Conservation (phyloP, 1,140 invertebrate genomes). For the Cotesia chilonis region DNA sequence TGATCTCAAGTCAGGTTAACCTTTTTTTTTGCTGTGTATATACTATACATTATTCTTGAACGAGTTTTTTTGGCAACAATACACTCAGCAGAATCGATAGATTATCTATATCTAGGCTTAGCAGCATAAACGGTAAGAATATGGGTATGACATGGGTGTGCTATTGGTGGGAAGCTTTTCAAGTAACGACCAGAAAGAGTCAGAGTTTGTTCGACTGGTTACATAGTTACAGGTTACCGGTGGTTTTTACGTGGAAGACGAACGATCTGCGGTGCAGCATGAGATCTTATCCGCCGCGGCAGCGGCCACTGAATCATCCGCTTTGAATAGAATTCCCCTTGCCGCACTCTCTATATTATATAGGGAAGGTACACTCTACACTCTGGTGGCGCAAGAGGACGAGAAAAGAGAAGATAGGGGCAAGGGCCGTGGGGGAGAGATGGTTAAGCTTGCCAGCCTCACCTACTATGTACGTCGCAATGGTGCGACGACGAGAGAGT, state of each 20-base stretch:
- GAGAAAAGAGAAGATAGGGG: conserved; percentile 11
- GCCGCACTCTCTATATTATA: conserved; percentile 60
- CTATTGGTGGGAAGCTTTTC: neutral
- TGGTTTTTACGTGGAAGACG: conserved; percentile 53
- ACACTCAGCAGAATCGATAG: no score
- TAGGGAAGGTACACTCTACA: conserved; percentile 50
- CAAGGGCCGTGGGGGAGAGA: conserved; percentile 7
- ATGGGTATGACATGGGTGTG: neutral
- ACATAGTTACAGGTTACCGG: conserved; percentile 55
- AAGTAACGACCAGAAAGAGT: conserved; percentile 26
- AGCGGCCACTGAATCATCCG: conserved; percentile 64
- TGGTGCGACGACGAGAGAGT: conserved; percentile 15
- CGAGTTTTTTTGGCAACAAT: no score
- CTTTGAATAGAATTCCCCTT: conserved; percentile 60
- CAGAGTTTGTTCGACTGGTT: conserved; percentile 11
- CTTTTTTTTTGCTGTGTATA: no score
- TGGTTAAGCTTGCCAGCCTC: conserved; percentile 13
- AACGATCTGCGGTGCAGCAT: conserved; percentile 56
- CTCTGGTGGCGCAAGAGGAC: conserved; percentile 27
- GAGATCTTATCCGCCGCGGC: conserved; percentile 63
- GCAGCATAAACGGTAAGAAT: neutral
- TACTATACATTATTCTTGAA: no score
- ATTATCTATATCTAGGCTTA: neutral
- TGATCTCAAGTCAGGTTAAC: no score
- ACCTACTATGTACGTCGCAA: conserved; percentile 11